Percentiles rank a stretch among this genome's conserved stretches.
Conservation (phyloP, 2,113 vertebrate species). For the Cyrtonyx montezumae region DNA sequence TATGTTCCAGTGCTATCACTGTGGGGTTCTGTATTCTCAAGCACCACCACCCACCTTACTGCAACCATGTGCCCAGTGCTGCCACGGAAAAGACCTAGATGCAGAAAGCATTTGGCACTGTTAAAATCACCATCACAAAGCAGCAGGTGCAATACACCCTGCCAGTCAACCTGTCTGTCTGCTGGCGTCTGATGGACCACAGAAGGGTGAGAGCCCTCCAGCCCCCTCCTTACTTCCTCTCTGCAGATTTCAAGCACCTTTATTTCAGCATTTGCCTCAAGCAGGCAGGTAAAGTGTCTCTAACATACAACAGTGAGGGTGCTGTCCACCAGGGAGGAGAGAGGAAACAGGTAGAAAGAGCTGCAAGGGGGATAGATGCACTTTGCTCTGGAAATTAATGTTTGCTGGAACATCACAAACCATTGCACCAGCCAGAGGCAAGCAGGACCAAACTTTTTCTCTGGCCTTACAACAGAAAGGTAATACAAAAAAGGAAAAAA, state of each 20-base stretch:
- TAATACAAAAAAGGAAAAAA: neutral
- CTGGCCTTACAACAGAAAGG: neutral
- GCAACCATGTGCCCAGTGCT: neutral
- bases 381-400: neutral
- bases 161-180: neutral
- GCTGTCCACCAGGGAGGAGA: neutral
- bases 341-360: neutral
- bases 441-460: neutral
- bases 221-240: accelerated
- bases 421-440: neutral
- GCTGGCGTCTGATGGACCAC: accelerated
- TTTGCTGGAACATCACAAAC: neutral
- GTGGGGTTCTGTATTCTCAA: neutral
- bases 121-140: neutral
- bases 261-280: neutral
- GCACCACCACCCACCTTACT: neutral
- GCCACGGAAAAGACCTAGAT: neutral
- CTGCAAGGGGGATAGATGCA: neutral
- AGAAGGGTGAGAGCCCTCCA: neutral
- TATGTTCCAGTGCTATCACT: neutral
- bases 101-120: neutral
- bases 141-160: neutral
- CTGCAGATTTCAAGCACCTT: accelerated
- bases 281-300: neutral
- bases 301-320: accelerated